phyloP scores from a whole-genome alignment of 2,888 invertebrate species.

The Aelia acuminata region DNA sequence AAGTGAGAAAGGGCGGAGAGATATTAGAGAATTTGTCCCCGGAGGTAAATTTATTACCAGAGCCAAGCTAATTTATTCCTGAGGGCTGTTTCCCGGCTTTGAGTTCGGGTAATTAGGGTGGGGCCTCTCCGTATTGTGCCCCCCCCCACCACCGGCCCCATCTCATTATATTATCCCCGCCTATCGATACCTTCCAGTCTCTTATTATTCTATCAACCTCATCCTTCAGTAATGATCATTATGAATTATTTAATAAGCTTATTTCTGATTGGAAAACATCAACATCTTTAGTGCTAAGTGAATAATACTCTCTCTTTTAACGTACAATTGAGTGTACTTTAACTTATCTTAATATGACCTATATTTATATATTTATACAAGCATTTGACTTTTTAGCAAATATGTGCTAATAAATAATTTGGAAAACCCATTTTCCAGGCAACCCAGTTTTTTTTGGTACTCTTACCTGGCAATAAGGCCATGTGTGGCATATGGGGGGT shows the following conservation, averaged over 20 bases:
- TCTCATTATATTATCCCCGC: background rate
- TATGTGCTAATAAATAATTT: too few species aligned
- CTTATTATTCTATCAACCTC: background rate
- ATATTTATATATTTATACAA: too few species aligned
- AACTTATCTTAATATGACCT: too few species aligned
- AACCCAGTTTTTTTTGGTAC: too few species aligned
- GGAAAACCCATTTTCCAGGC: too few species aligned
- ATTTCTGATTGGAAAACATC: background rate
- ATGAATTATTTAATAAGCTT: background rate
- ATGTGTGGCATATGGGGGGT: too few species aligned
- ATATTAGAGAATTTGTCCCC: slow-evolving; percentile 37
- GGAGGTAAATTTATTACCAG: slow-evolving; percentile 53
- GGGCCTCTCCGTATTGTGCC: slow-evolving; percentile 19
- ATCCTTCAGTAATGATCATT: background rate
- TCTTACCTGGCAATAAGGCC: too few species aligned
- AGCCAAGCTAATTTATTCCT: slow-evolving; percentile 51
- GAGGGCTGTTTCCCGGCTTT: slow-evolving; percentile 56
- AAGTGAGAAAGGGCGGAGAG: background rate
- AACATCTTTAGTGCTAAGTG: background rate
- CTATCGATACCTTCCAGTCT: background rate
- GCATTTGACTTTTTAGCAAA: too few species aligned
- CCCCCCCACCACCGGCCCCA: background rate
- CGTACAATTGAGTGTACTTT: too few species aligned
- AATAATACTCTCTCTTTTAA: background rate
- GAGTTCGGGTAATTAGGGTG: slow-evolving; percentile 36